phyloP scores from a whole-genome alignment of 2,113 vertebrate species.

The Ursus arctos region DNA sequence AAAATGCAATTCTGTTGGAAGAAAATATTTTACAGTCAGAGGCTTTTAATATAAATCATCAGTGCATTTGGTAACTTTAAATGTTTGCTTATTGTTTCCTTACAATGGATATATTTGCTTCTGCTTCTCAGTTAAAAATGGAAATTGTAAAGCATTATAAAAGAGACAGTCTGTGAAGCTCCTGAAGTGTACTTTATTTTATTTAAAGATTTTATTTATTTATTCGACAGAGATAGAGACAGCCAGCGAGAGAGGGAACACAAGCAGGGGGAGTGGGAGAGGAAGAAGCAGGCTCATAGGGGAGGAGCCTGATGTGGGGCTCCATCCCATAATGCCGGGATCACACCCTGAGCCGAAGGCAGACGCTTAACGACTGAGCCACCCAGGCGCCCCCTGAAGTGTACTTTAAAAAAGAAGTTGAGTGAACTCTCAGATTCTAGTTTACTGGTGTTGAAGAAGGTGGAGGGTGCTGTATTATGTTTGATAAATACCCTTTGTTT shows the following conservation, averaged over 20 bases:
- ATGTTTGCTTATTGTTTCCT: not conserved
- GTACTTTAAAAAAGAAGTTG: not conserved
- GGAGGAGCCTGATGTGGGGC: too few relatives aligned
- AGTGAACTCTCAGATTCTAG: not conserved
- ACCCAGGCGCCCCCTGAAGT: not conserved
- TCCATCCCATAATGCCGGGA: too few relatives aligned
- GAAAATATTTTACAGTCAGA: not conserved
- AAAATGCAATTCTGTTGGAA: not conserved
- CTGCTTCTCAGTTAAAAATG: constrained; percentile 35
- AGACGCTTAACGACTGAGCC: too few relatives aligned
- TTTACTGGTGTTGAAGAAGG: not conserved
- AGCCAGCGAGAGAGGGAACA: too few relatives aligned
- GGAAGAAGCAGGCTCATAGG: too few relatives aligned
- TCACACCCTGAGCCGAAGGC: too few relatives aligned
- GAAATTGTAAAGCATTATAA: not conserved
- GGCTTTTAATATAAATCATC: not conserved
- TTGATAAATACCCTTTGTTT: constrained; percentile 25
- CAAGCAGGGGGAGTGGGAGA: too few relatives aligned
- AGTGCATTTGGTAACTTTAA: not conserved
- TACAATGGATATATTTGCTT: not conserved
- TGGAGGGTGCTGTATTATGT: not conserved
- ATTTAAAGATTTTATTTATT: too few relatives aligned
- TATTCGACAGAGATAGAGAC: too few relatives aligned
- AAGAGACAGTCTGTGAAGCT: not conserved
- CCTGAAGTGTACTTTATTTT: not conserved